Percentiles rank a stretch among this genome's conserved stretches.
These are phyloP conservation scores for Steatocranus sp. DNA, from an alignment of 2,797 vertebrate genomes.

Conservation along the genomic window DNA sequence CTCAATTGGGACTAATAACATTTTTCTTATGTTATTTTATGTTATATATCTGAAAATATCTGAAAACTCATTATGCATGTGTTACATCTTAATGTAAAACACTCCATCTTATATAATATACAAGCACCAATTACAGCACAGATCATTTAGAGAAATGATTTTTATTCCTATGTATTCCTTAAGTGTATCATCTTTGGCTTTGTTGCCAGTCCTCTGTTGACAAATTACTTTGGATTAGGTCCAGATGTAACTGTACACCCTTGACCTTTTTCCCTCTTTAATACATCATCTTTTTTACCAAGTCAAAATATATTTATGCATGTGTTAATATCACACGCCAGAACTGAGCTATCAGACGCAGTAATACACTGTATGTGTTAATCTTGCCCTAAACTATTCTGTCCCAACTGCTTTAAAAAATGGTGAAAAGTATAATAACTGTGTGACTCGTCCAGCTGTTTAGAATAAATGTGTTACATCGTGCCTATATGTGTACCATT, in stretches of 20 bases:
- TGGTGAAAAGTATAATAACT: neutral
- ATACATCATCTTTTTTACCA: neutral
- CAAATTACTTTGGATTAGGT: neutral
- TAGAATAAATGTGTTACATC: neutral
- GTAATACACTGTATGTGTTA: neutral
- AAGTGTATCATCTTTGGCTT: neutral
- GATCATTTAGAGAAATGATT: neutral
- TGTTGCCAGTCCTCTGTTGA: accelerated
- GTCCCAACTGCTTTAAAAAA: neutral
- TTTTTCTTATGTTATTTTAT: neutral
- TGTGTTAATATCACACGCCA: neutral
- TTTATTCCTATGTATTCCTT: neutral
- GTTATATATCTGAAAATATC: neutral
- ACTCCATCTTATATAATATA: neutral
- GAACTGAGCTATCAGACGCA: neutral
- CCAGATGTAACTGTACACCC: neutral
- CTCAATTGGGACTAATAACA: neutral
- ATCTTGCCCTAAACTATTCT: neutral
- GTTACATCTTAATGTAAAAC: neutral
- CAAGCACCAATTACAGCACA: neutral
- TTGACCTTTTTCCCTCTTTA: neutral
- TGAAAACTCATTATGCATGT: neutral
- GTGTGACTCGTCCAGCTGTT: neutral
- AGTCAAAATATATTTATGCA: neutral
- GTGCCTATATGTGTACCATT: neutral